Conservation (phyloP, 2,888 invertebrate genomes). For the Gymnocheta viridis region DNA sequence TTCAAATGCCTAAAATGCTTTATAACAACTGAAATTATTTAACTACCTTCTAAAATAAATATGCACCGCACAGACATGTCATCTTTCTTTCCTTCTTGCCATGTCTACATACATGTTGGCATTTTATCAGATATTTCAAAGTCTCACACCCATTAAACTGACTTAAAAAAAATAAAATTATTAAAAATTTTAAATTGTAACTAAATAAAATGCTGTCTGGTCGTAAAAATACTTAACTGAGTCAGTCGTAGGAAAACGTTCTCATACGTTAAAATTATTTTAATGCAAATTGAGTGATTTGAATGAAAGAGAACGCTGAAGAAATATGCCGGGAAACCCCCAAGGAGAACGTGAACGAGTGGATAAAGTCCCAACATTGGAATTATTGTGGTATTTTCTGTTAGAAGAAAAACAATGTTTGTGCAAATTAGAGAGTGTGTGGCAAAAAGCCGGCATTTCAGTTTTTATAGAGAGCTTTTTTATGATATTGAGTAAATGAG, state of each 20-base stretch:
- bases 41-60: background rate
- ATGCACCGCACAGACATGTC: background rate
- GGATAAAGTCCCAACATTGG: background rate
- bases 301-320: background rate
- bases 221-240: constrained; percentile 6
- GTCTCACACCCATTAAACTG: constrained; percentile 39
- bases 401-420: background rate
- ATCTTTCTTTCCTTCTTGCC: background rate
- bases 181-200: constrained; percentile 7
- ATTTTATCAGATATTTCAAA: constrained; percentile 4
- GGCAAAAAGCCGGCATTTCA: constrained; percentile 41
- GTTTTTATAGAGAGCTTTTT: background rate
- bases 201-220: constrained; percentile 45
- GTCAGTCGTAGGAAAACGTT: constrained; percentile 5
- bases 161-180: constrained; percentile 5
- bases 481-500: constrained; percentile 22
- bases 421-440: background rate
- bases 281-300: constrained; percentile 20
- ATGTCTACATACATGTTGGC: background rate
- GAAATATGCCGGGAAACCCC: constrained; percentile 46
- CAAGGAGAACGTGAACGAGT: background rate
- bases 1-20: background rate
- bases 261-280: background rate
- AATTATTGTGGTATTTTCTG: constrained; percentile 28
- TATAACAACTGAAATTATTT: background rate